Conservation (phyloP, 2,113 vertebrate species). For the Grammomys dolichurus region DNA sequence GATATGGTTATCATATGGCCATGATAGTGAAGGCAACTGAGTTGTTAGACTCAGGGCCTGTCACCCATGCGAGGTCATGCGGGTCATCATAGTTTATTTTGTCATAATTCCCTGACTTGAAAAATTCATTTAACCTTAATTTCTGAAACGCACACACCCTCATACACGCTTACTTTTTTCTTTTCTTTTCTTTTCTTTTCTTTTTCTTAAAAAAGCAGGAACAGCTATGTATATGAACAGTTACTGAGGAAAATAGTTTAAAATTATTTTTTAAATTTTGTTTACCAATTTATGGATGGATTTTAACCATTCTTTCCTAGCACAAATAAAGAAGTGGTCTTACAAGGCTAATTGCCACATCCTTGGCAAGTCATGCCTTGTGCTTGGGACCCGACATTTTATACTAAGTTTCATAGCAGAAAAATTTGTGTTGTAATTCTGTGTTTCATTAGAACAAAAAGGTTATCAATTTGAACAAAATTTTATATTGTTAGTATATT, state of each 20-base stretch:
- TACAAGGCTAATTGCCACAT: slow-evolving; percentile 46
- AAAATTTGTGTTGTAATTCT: slow-evolving; percentile 31
- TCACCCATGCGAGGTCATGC: not conserved
- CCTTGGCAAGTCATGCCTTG: slow-evolving; percentile 40
- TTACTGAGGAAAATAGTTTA: slow-evolving; percentile 12
- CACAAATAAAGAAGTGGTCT: slow-evolving; percentile 51
- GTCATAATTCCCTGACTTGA: slow-evolving; percentile 34
- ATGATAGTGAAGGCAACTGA: not conserved
- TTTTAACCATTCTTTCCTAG: slow-evolving; percentile 3
- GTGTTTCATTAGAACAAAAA: slow-evolving; percentile 12
- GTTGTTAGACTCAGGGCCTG: not conserved
- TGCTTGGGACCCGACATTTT: slow-evolving; percentile 40
- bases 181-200: not conserved
- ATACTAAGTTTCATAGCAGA: not conserved
- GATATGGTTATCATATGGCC: not conserved
- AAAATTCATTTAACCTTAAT: slow-evolving; percentile 25
- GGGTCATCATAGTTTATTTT: slow-evolving; percentile 25
- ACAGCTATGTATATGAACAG: not conserved
- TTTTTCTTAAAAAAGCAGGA: not conserved
- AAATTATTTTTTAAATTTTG: not conserved
- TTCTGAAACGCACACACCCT: slow-evolving; percentile 21
- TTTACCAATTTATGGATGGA: slow-evolving; percentile 17
- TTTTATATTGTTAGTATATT: slow-evolving; percentile 35
- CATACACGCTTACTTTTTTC: not conserved
- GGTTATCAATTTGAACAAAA: not conserved